These are phyloP conservation scores for Congeria kusceri DNA, from an alignment of 2,888 invertebrate species.

Conservation along the genomic window DNA sequence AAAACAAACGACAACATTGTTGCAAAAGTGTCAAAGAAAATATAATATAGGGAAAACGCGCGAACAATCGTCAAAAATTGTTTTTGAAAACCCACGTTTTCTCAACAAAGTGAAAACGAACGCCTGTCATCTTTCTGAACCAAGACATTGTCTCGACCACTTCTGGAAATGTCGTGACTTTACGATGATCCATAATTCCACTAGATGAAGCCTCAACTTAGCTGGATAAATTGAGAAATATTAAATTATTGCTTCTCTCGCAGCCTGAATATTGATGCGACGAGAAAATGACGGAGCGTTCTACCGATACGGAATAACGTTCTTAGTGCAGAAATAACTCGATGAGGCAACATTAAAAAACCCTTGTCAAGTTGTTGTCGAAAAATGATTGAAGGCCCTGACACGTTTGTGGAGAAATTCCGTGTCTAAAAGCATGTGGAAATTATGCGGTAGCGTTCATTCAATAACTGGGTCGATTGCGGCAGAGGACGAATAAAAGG, in stretches of 20 bases:
- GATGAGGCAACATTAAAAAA: constrained; percentile 55
- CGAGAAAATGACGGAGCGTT: constrained; percentile 44
- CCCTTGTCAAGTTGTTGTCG: constrained; percentile 50
- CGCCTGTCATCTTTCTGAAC: no score
- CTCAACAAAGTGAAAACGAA: no score
- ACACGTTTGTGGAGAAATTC: constrained; percentile 52
- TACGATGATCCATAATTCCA: constrained; percentile 11
- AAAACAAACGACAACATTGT: no score
- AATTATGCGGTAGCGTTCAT: constrained; percentile 55
- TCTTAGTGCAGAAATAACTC: constrained; percentile 47
- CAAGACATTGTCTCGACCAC: no score
- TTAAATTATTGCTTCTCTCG: constrained; percentile 60
- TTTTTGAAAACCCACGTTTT: no score
- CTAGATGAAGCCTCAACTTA: constrained; percentile 18
- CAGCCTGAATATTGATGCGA: constrained; percentile 51
- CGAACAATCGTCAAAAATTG: no score
- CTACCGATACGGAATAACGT: not conserved
- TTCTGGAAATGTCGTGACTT: not conserved
- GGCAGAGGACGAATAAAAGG: constrained; percentile 33
- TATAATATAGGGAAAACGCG: no score
- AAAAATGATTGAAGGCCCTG: constrained; percentile 51
- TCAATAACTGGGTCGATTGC: constrained; percentile 51
- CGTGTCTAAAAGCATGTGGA: constrained; percentile 56
- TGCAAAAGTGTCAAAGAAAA: no score
- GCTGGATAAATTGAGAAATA: constrained; percentile 53